phyloP scores from a whole-genome alignment of 2,797 vertebrate species.

The Loriculus beryllinus region DNA sequence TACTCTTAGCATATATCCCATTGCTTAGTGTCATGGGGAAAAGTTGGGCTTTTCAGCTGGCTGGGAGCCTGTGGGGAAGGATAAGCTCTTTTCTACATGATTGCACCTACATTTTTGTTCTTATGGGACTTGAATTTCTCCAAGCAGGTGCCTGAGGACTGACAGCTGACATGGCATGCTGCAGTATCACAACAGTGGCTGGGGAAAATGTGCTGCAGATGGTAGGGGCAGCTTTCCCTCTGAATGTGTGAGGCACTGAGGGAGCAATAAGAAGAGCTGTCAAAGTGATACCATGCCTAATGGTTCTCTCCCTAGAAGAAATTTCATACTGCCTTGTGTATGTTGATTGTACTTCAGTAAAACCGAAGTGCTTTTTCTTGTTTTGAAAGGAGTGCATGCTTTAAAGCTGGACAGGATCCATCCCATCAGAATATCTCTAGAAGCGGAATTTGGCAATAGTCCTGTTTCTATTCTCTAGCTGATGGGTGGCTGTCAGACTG shows the following conservation, averaged over 20 bases:
- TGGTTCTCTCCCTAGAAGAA: slow-evolving; percentile 34
- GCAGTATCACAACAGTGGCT: background rate
- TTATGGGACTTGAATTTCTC: slow-evolving; percentile 15
- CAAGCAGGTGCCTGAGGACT: slow-evolving; percentile 29
- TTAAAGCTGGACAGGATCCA: slow-evolving; percentile 56
- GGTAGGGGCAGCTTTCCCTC: slow-evolving; percentile 19
- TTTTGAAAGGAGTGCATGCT: slow-evolving; percentile 33
- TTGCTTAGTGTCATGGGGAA: background rate
- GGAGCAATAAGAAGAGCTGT: slow-evolving; percentile 34
- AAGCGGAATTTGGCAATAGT: slow-evolving; percentile 48
- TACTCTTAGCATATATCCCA: background rate
- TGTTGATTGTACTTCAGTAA: slow-evolving; percentile 16
- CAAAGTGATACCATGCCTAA: slow-evolving; percentile 19
- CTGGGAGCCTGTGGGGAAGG: background rate
- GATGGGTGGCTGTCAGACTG: slow-evolving; percentile 63
- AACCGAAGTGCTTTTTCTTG: background rate
- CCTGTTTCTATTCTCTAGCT: slow-evolving; percentile 58
- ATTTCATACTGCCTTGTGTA: slow-evolving; percentile 24
- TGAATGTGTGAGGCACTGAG: background rate
- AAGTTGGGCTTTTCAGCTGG: background rate
- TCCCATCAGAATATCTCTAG: slow-evolving; percentile 41
- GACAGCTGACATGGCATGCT: background rate
- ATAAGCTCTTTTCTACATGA: background rate
- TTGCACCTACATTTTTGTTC: slow-evolving; percentile 14
- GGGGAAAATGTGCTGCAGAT: slow-evolving; percentile 15